phyloP scores from a whole-genome alignment of 1,140 invertebrate species.

The Drosophila sproati region DNA sequence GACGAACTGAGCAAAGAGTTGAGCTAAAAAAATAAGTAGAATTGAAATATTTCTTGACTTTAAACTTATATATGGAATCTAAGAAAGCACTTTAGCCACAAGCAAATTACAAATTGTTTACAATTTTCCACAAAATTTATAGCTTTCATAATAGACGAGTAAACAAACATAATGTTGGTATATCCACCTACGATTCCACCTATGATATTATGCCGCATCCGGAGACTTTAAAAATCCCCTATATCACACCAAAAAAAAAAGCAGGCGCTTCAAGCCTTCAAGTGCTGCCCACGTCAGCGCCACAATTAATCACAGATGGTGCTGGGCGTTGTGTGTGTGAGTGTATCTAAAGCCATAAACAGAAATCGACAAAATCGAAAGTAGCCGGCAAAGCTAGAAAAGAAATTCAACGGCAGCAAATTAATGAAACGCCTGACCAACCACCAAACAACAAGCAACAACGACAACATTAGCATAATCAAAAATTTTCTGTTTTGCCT shows the following conservation, averaged over 20 bases:
- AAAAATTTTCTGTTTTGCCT: constrained; percentile 44
- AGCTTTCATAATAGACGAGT: not conserved
- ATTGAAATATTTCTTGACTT: no score
- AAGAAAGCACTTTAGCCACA: no score
- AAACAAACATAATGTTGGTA: not conserved
- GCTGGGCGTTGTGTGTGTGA: not conserved
- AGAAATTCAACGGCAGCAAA: constrained; percentile 57
- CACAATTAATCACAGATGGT: constrained; percentile 31
- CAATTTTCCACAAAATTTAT: not conserved
- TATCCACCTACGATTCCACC: constrained; percentile 31
- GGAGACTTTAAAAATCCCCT: constrained; percentile 17
- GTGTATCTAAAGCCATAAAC: constrained; percentile 31
- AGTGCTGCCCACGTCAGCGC: constrained; percentile 32
- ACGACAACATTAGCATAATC: constrained; percentile 63
- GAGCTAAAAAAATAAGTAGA: not conserved
- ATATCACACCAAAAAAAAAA: constrained; percentile 34
- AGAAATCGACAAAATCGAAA: constrained; percentile 66
- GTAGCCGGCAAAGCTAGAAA: constrained; percentile 50
- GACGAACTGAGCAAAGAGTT: not conserved
- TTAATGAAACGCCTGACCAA: constrained; percentile 59
- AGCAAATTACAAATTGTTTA: no score
- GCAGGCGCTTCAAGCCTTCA: not conserved
- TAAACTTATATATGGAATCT: no score
- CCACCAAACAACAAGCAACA: constrained; percentile 28
- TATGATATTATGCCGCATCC: constrained; percentile 4